Conservation (phyloP, 1,140 invertebrate species). For the Caerostris extrusa region DNA sequence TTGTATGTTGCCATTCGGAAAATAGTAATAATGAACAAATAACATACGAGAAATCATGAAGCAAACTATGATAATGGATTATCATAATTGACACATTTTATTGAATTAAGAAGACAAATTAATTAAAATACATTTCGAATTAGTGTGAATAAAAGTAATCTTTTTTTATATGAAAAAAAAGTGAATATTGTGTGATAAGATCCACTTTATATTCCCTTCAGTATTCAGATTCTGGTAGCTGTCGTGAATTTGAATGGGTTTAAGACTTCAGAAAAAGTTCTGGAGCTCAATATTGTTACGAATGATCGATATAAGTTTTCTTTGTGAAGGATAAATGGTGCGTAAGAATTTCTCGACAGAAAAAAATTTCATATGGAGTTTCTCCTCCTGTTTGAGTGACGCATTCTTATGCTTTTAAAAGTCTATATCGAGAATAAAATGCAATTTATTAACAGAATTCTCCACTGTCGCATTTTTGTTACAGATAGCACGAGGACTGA, state of each 20-base stretch:
- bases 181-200: not conserved
- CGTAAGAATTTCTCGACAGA: not conserved
- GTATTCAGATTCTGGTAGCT: not conserved
- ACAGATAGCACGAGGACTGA: too few relatives aligned
- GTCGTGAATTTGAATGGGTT: not conserved
- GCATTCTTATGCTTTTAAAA: not conserved
- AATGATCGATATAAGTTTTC: not conserved
- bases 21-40: too few relatives aligned
- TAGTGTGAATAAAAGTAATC: too few relatives aligned
- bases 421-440: not conserved
- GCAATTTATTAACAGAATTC: slow-evolving; percentile 2
- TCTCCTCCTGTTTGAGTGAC: not conserved
- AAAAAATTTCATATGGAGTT: not conserved
- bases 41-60: too few relatives aligned
- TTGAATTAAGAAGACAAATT: too few relatives aligned
- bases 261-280: too few relatives aligned
- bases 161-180: too few relatives aligned
- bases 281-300: not conserved
- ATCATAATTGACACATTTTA: too few relatives aligned
- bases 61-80: too few relatives aligned
- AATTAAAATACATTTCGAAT: too few relatives aligned
- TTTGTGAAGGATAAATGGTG: not conserved
- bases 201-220: not conserved
- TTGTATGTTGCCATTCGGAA: too few relatives aligned
- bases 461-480: not conserved